Evolutionary conservation across 2,113 vertebrate species (phyloP).

Genomic region (Rhodinocichla rosea): DNA sequence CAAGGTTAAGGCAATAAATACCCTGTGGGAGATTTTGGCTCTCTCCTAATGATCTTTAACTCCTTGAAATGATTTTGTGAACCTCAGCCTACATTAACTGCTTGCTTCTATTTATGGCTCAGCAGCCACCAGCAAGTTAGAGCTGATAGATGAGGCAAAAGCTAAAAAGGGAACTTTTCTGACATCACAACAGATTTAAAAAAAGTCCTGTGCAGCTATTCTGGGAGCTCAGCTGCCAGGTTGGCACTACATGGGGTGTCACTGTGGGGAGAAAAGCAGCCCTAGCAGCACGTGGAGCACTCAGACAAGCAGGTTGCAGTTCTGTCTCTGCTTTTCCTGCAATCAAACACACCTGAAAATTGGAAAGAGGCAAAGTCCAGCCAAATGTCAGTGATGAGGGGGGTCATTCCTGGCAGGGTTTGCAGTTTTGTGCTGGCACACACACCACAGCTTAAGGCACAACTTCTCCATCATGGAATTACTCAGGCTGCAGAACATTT

Average conservation of each 20-base stretch:
- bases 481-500: not conserved
- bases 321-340: not conserved
- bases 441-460: not conserved
- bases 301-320: not conserved
- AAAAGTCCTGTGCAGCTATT: conserved; percentile 19
- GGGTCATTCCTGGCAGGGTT: not conserved
- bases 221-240: conserved; percentile 31
- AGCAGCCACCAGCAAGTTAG: not conserved
- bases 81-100: not conserved
- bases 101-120: conserved; percentile 30
- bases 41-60: not conserved
- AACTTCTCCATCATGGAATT: not conserved
- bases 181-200: not conserved
- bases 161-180: conserved; percentile 52
- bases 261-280: not conserved
- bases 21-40: not conserved
- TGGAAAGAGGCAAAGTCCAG: not conserved
- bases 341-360: not conserved
- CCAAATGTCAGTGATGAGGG: not conserved
- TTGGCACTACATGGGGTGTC: not conserved
- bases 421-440: not conserved
- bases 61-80: not conserved
- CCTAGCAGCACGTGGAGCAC: not conserved
- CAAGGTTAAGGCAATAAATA: not conserved
- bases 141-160: conserved; percentile 52